phyloP scores from a whole-genome alignment of 2,888 invertebrate species.

The Entomobrya proxima region DNA sequence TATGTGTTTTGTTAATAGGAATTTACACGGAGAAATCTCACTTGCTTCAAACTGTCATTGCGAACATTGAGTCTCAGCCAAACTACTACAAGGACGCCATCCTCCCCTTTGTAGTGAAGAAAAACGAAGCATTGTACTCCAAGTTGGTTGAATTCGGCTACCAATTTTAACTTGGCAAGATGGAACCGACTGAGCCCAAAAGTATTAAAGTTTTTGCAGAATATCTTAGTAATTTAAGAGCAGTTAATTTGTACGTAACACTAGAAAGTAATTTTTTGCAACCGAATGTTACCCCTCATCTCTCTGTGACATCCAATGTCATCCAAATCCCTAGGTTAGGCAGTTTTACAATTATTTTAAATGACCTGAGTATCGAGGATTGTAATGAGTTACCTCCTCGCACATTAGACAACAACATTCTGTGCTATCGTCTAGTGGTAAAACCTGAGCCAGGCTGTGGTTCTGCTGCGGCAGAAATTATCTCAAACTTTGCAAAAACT shows the following conservation, averaged over 20 bases:
- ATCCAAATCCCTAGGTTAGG: conserved; percentile 55
- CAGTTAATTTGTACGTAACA: conserved; percentile 69
- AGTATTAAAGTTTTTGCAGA: conserved; percentile 70
- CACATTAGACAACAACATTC: conserved; percentile 62
- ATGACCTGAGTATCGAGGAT: conserved; percentile 58
- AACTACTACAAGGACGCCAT: conserved; percentile 91
- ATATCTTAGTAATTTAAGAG: conserved; percentile 73
- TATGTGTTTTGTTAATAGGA: conserved; percentile 79
- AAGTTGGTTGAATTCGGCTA: conserved; percentile 82
- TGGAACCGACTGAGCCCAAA: conserved; percentile 31
- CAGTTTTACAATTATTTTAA: conserved; percentile 48
- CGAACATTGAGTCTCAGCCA: conserved; percentile 88
- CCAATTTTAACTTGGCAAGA: conserved; percentile 73
- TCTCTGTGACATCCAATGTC: conserved; percentile 43
- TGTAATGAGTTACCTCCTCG: conserved; percentile 47
- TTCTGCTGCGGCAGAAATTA: conserved; percentile 74
- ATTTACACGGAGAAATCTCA: conserved; percentile 91
- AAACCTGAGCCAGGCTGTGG: conserved; percentile 78
- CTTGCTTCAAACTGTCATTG: conserved; percentile 90
- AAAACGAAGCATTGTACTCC: conserved; percentile 85
- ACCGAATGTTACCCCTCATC: neutral
- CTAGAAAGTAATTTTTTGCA: conserved; percentile 10
- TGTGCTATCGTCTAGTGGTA: conserved; percentile 78
- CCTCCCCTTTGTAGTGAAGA: conserved; percentile 87
- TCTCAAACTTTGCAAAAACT: conserved; percentile 63